These are phyloP conservation scores for Coturnix japonica DNA, from an alignment of 2,113 vertebrate species.

Conservation along the genomic window DNA sequence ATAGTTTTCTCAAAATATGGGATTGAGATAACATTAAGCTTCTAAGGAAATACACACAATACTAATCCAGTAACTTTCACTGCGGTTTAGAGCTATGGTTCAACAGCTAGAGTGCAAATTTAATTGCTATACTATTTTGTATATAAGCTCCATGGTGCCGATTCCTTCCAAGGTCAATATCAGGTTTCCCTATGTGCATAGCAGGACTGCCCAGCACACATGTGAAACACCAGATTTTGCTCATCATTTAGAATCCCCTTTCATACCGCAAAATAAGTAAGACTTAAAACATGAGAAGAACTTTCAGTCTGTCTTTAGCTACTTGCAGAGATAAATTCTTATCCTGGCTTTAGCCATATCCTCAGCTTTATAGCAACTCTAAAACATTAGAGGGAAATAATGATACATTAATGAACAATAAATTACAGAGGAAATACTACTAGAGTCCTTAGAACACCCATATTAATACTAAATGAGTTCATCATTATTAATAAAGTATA, in stretches of 20 bases:
- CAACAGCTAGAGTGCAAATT: background rate
- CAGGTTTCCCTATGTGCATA: background rate
- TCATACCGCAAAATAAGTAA: background rate
- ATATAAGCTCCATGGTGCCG: background rate
- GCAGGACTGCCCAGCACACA: background rate
- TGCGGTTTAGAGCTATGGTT: background rate
- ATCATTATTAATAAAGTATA: slow-evolving; percentile 65
- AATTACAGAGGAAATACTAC: slow-evolving; percentile 63
- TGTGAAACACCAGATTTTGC: background rate
- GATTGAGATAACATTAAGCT: background rate
- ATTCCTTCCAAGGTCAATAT: background rate
- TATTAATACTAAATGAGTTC: slow-evolving; percentile 67
- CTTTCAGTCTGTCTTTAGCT: slow-evolving; percentile 39
- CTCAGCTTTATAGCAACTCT: slow-evolving; percentile 49
- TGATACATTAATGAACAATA: slow-evolving; percentile 71
- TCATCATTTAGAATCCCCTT: background rate
- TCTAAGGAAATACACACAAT: background rate
- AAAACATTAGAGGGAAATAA: slow-evolving; percentile 62
- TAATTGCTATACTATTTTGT: background rate
- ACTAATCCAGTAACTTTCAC: background rate
- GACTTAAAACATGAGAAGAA: background rate
- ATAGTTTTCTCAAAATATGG: background rate
- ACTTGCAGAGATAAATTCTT: slow-evolving; percentile 43
- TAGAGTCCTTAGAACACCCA: slow-evolving; percentile 33
- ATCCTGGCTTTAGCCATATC: background rate